Conservation (phyloP, 2,888 invertebrate species). For the Sesia apiformis region DNA sequence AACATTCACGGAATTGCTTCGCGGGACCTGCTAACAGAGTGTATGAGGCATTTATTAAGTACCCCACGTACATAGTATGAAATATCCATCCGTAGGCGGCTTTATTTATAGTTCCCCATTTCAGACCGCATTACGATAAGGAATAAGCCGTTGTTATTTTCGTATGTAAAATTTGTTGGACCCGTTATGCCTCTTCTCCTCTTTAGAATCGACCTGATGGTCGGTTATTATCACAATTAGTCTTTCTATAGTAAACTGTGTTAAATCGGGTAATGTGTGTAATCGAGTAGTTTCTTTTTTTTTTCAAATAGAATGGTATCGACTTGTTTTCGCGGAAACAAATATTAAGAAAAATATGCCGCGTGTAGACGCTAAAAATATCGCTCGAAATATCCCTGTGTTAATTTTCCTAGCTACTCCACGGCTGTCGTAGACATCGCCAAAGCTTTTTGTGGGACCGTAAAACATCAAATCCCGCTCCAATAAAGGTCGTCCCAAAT, state of each 20-base stretch:
- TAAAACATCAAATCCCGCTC: conserved; percentile 35
- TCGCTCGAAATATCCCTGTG: conserved; percentile 21
- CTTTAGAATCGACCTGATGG: too few species aligned
- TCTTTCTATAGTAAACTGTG: too few species aligned
- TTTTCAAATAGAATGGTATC: too few species aligned
- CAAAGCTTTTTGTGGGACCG: conserved; percentile 11
- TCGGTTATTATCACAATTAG: too few species aligned
- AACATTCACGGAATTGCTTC: background rate
- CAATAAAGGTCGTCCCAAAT: conserved; percentile 37
- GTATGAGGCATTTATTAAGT: background rate
- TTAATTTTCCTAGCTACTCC: background rate
- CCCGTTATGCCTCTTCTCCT: too few species aligned
- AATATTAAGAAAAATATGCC: background rate
- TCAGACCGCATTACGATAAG: background rate
- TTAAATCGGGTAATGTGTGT: too few species aligned
- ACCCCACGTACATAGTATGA: background rate
- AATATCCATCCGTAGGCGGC: conserved; percentile 1
- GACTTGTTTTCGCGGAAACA: too few species aligned
- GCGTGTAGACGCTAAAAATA: conserved; percentile 21
- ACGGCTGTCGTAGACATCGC: background rate
- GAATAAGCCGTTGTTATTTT: background rate
- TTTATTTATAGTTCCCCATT: conserved; percentile 11
- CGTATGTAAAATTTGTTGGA: background rate
- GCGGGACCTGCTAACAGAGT: background rate
- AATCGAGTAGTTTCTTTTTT: too few species aligned